Evolutionary conservation across 2,888 invertebrate species (phyloP).

Genomic region (Dichetophora obliterata): DNA sequence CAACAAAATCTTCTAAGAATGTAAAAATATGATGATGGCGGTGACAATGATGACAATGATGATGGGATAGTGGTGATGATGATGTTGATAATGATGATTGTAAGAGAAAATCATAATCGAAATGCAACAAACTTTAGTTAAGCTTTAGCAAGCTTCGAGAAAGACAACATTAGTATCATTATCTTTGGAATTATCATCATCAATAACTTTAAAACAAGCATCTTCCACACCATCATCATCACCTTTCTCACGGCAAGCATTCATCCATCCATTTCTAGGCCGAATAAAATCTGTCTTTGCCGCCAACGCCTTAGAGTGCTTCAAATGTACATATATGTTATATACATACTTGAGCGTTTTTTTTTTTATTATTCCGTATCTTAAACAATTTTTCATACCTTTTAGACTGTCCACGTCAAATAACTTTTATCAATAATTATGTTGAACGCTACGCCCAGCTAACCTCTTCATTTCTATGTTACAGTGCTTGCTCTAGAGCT

Average conservation of each 20-base stretch:
- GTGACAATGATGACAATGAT: neutral
- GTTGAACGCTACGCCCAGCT: too few species aligned
- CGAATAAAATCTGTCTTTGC: conserved; percentile 3
- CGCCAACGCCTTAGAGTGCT: neutral
- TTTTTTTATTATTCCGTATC: too few species aligned
- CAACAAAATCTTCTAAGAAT: too few species aligned
- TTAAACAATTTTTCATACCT: too few species aligned
- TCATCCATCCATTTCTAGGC: conserved; percentile 28
- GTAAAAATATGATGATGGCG: too few species aligned
- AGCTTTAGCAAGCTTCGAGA: neutral
- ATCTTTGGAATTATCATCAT: neutral
- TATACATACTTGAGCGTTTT: neutral
- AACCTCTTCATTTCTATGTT: too few species aligned
- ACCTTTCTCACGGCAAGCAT: neutral
- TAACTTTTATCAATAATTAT: too few species aligned
- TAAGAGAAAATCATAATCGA: neutral
- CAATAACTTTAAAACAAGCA: neutral
- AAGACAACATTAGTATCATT: neutral
- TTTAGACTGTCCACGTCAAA: too few species aligned
- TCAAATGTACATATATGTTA: conserved; percentile 17
- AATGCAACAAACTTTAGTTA: neutral
- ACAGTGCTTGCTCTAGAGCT: too few species aligned
- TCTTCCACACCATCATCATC: conserved; percentile 32
- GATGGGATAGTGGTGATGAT: neutral
- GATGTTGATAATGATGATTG: neutral